phyloP scores from a whole-genome alignment of 1,140 invertebrate genomes.

The Episyrphus balteatus region DNA sequence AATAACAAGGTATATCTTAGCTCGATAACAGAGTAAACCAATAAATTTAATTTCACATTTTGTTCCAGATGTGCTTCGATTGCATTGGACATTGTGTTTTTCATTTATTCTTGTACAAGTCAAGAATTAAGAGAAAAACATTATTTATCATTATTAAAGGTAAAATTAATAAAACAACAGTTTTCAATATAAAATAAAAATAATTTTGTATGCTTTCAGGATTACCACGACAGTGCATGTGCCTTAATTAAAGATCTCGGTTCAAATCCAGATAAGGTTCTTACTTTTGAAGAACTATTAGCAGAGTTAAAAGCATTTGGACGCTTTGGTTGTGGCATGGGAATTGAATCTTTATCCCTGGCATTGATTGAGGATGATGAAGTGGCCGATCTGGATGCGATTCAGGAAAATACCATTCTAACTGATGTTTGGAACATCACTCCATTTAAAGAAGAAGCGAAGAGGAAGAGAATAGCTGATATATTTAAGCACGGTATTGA shows the following conservation, averaged over 20 bases:
- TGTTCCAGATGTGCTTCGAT: constrained; percentile 39
- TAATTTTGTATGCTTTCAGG: constrained; percentile 1
- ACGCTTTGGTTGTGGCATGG: constrained; percentile 47
- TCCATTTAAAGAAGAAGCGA: constrained; percentile 42
- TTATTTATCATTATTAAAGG: constrained; percentile 44
- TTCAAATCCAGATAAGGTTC: constrained; percentile 46
- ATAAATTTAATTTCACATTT: not conserved
- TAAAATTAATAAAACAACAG: constrained; percentile 6
- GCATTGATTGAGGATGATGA: constrained; percentile 47
- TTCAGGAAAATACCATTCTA: constrained; percentile 41
- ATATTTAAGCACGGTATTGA: constrained; percentile 53
- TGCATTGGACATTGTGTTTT: constrained; percentile 48
- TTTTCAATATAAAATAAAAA: not conserved
- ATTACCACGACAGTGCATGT: constrained; percentile 46
- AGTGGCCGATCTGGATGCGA: constrained; percentile 48
- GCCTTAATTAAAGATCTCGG: constrained; percentile 44
- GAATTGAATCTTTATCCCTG: constrained; percentile 50
- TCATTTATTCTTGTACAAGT: constrained; percentile 51
- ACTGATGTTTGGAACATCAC: constrained; percentile 42
- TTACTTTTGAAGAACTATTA: constrained; percentile 41
- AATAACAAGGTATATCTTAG: constrained; percentile 39
- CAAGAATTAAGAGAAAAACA: constrained; percentile 43
- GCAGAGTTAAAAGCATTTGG: constrained; percentile 49
- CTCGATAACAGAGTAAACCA: not conserved
- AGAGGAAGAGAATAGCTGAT: constrained; percentile 45